Base-by-base conservation (phyloP, 1,140 invertebrate genomes). In the Scaptomyza pallida region DNA sequence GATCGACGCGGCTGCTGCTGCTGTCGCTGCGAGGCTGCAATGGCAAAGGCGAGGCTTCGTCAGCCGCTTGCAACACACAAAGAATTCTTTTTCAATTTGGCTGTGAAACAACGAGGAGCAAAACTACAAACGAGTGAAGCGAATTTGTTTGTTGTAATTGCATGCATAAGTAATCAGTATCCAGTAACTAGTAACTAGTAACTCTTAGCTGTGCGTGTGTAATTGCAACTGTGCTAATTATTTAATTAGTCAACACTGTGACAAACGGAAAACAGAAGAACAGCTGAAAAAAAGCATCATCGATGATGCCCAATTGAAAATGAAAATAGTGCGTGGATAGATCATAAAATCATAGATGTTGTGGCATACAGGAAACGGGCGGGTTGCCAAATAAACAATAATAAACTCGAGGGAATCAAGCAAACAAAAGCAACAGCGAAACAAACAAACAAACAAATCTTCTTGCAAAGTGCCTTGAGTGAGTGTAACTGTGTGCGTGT, bases 31-130 rank as follows among this genome's bases (percentile, higher is more conserved):
- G n/a, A 33, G 23, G 21, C 63, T 3, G 23, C 26, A 30, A 30
- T 9, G 26, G 26, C 26, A 30, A 37, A 43, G 43, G 41, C 67
- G 61, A 70, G 43, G 76, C 81, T 86, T 86, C 77, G 55, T 65
- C 64, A 35, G 63, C 52, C 65, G 77, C 81, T 88, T 75, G 77
- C 78, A 59, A 61, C 77, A 65, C 64, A 65, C 59, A 57, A 71
- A 88, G 65, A 79, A 65, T 86, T 86, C 82, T 86, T 86, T 86
- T 88, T 75, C 62, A 81, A 88, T 75, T 86, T 72, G 82, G 82
- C 82, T 86, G 82, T 88, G 82, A 86, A 82, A 81, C 82, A 82
- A 88, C 67, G 51, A 82, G 81, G 33, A 37, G 33, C 33, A 35
- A n/a, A n/a, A 35, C 33, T 12, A 35, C 73, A 82, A 88, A 0